Conservation (phyloP, 2,797 vertebrate species). For the Nannoperca australis region DNA sequence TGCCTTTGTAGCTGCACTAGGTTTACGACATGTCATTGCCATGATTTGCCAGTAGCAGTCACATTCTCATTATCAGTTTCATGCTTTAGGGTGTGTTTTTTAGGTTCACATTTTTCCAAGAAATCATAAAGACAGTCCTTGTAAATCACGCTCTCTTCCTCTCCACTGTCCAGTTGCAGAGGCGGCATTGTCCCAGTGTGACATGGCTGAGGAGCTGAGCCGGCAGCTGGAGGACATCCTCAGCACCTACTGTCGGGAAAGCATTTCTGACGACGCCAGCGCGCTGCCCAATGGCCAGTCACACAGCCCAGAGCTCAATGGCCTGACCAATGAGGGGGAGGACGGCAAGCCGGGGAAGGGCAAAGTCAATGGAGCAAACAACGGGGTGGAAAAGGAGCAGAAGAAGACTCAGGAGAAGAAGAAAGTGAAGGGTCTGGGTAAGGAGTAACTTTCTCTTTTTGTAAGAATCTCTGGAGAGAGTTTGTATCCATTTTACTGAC, state of each 20-base stretch:
- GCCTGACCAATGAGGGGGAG: constrained; percentile 84
- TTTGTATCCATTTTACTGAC: neutral
- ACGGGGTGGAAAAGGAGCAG: constrained; percentile 86
- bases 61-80: neutral
- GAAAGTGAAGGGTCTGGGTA: constrained; percentile 96
- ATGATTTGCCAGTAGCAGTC: neutral
- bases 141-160: no score
- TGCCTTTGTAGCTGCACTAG: neutral
- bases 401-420: constrained; percentile 94
- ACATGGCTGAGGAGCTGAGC: constrained; percentile 95
- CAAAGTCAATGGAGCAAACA: constrained; percentile 84
- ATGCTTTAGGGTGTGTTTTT: neutral
- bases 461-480: neutral
- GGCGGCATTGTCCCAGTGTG: constrained; percentile 71
- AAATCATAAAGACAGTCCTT: neutral
- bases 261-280: constrained; percentile 81
- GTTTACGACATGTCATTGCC: neutral
- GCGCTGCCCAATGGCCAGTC: constrained; percentile 86
- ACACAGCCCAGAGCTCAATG: constrained; percentile 88
- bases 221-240: constrained; percentile 96
- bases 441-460: constrained; percentile 39
- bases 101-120: neutral
- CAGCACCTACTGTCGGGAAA: constrained; percentile 93
- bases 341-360: constrained; percentile 80
- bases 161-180: constrained; percentile 55